Base-by-base conservation (phyloP, 2,888 invertebrate species). In the Drosophila subquinaria region DNA sequence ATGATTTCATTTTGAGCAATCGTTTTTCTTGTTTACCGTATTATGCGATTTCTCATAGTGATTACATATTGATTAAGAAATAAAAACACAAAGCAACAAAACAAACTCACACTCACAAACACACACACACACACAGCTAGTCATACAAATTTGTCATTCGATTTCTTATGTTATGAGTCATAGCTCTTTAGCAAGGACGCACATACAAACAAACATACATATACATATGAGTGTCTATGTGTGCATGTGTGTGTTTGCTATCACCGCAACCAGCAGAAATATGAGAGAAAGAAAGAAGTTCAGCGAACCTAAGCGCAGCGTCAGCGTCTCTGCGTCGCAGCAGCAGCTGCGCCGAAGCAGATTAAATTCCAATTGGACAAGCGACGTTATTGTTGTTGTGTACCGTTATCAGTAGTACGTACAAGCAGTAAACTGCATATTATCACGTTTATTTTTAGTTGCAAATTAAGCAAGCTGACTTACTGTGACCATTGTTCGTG, bases 391-490 rank as follows among this genome's bases (percentile, higher is more conserved):
- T 53, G 64, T 62, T 59, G 48, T 63, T 53, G 52, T 61, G 61
- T 66, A 61, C 66, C 66, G 66, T 66, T 65, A 65, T 61, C 66
- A 53, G 38, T 33, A 33, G 38, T 9, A 63, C 52, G 38, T 11
- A 63, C 52, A 33, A 40, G 57, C 68, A 36, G 66, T 82, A 71
- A 85, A 85, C 76, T 84, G 84, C 84, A 84, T 88, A 81, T 84
- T 88, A 84, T 84, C 88, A 84, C 88, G 88, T 84, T 84, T 84
- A 84, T 84, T 84, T 84, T 88, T 88, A 84, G 84, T 85, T 84
- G 84, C 80, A 70, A 84, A 87, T 71, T 77, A 70, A 50, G 51
- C 63, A 67, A 77, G 73, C 55, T 45, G 40, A 20, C 13, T 45
- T 48, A 36, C 40, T 70, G 55, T 69, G 55, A 27, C 30, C 63